Base-by-base conservation (phyloP, 2,888 invertebrate species). In the Caenorhabditis japonica region DNA sequence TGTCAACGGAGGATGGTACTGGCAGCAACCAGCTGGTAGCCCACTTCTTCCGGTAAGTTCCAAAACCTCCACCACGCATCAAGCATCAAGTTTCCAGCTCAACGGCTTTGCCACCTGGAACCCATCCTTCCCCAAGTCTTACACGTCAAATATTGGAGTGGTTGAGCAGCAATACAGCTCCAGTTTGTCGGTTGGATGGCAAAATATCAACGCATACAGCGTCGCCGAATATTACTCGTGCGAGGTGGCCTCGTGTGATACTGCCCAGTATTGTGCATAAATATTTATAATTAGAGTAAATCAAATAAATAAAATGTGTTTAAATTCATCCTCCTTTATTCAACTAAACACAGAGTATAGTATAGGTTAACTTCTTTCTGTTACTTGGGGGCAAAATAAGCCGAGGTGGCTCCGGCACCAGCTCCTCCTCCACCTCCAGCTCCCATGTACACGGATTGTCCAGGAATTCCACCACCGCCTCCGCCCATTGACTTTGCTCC, bases 301-400 rank as follows among this genome's bases (percentile, higher is more conserved):
- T 30, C 30, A 30, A 7, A 7, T 7, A 7, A 30, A 30, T 30
- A 30, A 30, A 30, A 10, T 5, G 7, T 30, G 5, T 30, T 7
- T 7, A 30, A 30, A 30, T 30, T 30, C 7, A 30, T n/a, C n/a
- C n/a, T n/a, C n/a, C n/a, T n/a, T n/a, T n/a, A n/a, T n/a, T n/a
- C 30, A 30, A 7, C 10, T 30, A 5, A 30, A 30, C 5, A 30
- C 30, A 7, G 7, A 7, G 10, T 5, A 30, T 10, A 30, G 30
- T 30, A 10, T 30, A 8, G 39, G 39, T 5, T 39, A 8, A n/a
- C 17, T 39, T 5, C n/a, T 8, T 5, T 5, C 39, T 8, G 17
- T 72, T 79, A 78, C 53, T 77, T 80, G 17, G 78, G 80, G 8
- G 78, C 76, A 51, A 81, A 81, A 71, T 81, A 81, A 5, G 81